Evolutionary conservation across 2,113 vertebrate species (phyloP).

Genomic region (Oncorhynchus tshawytscha): DNA sequence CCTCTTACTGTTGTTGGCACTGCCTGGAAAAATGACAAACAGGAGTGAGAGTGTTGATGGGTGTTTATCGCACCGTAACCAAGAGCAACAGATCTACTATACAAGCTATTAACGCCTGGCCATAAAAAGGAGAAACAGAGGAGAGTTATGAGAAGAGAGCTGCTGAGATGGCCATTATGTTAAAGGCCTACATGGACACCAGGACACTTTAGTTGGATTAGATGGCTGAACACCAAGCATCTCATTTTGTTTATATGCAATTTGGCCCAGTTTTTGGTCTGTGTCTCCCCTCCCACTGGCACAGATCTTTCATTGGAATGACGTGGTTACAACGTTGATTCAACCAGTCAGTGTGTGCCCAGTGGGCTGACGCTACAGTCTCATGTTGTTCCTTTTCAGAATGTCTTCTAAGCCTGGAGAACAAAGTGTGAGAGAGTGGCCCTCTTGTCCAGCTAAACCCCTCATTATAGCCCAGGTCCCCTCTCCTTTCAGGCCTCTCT

Average conservation of each 20-base stretch:
- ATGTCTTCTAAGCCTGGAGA: background rate
- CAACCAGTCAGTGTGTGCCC: too few relatives aligned
- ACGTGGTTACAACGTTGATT: too few relatives aligned
- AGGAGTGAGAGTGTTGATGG: conserved; percentile 17
- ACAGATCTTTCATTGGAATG: too few relatives aligned
- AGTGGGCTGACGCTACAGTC: too few relatives aligned
- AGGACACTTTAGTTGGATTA: background rate
- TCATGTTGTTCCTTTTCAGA: background rate
- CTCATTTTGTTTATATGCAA: too few relatives aligned
- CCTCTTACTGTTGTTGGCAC: conserved; percentile 10
- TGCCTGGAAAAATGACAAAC: conserved; percentile 23
- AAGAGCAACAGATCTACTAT: conserved; percentile 18
- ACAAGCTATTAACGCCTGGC: background rate
- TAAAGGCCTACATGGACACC: background rate
- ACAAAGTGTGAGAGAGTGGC: background rate
- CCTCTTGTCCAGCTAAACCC: conserved; percentile 24
- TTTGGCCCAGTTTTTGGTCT: too few relatives aligned
- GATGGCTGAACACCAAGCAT: background rate
- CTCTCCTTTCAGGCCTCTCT: conserved; percentile 36
- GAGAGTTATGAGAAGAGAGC: background rate
- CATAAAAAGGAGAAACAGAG: background rate
- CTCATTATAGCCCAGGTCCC: conserved; percentile 25
- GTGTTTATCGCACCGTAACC: conserved; percentile 25
- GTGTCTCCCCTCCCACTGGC: background rate
- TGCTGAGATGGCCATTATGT: background rate